Base-by-base conservation (phyloP, 2,888 invertebrate genomes). In the Vandiemenella viatica region DNA sequence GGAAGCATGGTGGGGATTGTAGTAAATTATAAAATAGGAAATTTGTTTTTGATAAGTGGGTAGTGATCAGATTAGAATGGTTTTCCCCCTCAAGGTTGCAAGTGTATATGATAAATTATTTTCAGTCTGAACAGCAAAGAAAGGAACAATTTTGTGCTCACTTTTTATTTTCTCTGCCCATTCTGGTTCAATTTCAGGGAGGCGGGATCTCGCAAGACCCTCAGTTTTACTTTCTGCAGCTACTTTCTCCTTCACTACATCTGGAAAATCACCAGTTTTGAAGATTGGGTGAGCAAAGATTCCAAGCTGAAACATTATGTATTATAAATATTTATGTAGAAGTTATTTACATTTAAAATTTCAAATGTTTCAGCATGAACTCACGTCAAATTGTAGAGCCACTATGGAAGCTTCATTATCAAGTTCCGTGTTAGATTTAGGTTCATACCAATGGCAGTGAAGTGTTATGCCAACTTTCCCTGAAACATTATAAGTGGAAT, bases 281-380 rank as follows among this genome's bases (percentile, higher is more conserved):
- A 77, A 76, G 26, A 83, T 77, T 1, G 83, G 80, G 62, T 82
- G 70, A 0, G 74, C 73, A 58, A 76, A 78, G 79, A 80, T 79
- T 22, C 79, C 79, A 46, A 76, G 68, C 75, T 76, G 63, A 41
- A 66, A 69, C 50, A 20, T 20, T 21, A 18, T 45, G 45, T 37
- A 6, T 10, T 58, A 58, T 10, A 60, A 50, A 50, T 57, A 55
- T 19, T 58, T 40, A 17, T 22, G 15, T 43, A 45, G 45, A 45
- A 6, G 7, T 16, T 15, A 40, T 6, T 15, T 13, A 18, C n/a
- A 32, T 10, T 10, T 10, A 2, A 10, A 19, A 5, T 4, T 16
- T 16, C 10, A 19, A 17, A 15, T 43, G 16, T n/a, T 6, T 19
- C 10, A 21, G 43, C 10, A 18, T 10, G 3, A 15, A 37, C 50